These are phyloP conservation scores for Doryteuthis pealeii DNA, from an alignment of 1,140 invertebrate genomes.

Conservation along the genomic window DNA sequence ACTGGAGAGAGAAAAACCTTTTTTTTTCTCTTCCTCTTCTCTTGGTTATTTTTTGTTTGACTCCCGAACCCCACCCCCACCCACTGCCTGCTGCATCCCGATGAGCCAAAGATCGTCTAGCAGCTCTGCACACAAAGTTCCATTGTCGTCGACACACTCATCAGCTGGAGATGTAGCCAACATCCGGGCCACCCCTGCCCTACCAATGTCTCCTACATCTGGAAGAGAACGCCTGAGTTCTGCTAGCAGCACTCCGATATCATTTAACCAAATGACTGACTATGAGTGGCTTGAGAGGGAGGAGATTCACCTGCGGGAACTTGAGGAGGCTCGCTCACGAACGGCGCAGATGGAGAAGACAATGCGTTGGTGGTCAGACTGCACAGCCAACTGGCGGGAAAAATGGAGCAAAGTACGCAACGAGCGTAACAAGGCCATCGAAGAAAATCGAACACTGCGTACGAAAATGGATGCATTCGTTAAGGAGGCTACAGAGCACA, in stretches of 20 bases:
- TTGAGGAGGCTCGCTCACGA: slow-evolving; percentile 86
- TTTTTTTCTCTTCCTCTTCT: too few relatives aligned
- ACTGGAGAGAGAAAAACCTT: too few relatives aligned
- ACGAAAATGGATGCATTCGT: slow-evolving; percentile 75
- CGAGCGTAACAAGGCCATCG: slow-evolving; percentile 69
- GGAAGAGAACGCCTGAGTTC: slow-evolving; percentile 24
- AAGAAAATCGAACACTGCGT: slow-evolving; percentile 80
- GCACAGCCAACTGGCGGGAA: slow-evolving; percentile 88
- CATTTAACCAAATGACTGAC: slow-evolving; percentile 23
- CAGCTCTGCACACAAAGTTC: not conserved
- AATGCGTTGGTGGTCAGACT: slow-evolving; percentile 96
- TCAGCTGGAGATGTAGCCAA: slow-evolving; percentile 38
- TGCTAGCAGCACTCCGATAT: slow-evolving; percentile 26
- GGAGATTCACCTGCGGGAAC: slow-evolving; percentile 67
- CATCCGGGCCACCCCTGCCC: slow-evolving; percentile 31
- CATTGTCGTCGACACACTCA: not conserved
- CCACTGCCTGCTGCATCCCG: not conserved
- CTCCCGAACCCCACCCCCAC: too few relatives aligned
- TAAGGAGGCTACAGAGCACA: slow-evolving; percentile 76
- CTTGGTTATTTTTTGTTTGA: too few relatives aligned
- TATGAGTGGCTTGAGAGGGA: slow-evolving; percentile 33
- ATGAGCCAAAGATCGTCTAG: slow-evolving; percentile 33
- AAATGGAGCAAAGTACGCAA: slow-evolving; percentile 88
- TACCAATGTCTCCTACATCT: slow-evolving; percentile 28
- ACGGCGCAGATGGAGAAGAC: slow-evolving; percentile 98